Conservation (phyloP, 2,797 vertebrate species). For the Hyperoplus immaculatus region DNA sequence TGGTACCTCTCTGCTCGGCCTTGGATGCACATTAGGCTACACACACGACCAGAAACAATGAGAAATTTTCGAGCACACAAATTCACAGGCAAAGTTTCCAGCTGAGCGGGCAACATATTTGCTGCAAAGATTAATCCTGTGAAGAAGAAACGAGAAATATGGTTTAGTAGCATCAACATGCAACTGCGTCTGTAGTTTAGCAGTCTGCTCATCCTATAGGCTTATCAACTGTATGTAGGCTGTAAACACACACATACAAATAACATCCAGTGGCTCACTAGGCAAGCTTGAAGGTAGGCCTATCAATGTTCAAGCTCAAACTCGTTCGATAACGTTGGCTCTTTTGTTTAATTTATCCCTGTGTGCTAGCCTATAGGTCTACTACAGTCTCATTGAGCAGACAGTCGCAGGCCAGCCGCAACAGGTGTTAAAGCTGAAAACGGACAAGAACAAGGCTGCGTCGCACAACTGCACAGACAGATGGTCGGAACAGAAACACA, state of each 20-base stretch:
- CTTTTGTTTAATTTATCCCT: neutral
- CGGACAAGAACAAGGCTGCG: neutral
- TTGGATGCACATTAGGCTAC: slow-evolving; percentile 66
- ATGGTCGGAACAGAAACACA: neutral
- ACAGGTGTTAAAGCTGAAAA: slow-evolving; percentile 58
- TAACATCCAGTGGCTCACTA: neutral
- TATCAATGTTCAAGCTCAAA: slow-evolving; percentile 16
- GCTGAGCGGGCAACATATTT: slow-evolving; percentile 79
- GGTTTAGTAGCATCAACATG: neutral
- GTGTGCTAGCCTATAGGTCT: no score
- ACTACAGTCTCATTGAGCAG: neutral
- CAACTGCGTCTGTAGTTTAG: no score
- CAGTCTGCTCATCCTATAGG: no score
- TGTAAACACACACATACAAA: slow-evolving; percentile 11
- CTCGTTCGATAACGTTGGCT: neutral
- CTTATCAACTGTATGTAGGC: neutral
- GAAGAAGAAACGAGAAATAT: slow-evolving; percentile 23
- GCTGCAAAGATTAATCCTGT: slow-evolving; percentile 12
- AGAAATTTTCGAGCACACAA: slow-evolving; percentile 82
- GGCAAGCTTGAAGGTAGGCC: no score
- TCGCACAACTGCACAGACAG: neutral
- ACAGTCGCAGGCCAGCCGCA: neutral
- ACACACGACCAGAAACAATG: slow-evolving; percentile 91
- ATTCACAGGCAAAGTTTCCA: slow-evolving; percentile 88
- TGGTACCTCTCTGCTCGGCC: neutral